These are phyloP conservation scores for Eulithis testata DNA, from an alignment of 2,888 invertebrate genomes.

Conservation along the genomic window DNA sequence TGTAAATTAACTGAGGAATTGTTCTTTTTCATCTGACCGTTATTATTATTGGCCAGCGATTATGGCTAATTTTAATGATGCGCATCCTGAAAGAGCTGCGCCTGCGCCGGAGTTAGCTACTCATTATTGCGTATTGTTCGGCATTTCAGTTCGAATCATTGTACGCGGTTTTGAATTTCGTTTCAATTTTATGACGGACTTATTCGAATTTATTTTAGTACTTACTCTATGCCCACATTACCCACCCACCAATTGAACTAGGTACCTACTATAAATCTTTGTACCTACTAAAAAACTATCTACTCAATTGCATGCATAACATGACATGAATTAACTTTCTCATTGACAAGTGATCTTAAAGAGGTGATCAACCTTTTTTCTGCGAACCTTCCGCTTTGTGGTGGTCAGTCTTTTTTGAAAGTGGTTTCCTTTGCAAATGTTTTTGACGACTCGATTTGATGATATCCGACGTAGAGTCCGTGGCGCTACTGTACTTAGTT, in stretches of 20 bases:
- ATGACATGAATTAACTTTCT: too few relatives aligned
- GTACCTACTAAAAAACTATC: too few relatives aligned
- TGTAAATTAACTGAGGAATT: constrained; percentile 77
- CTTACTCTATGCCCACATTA: neutral
- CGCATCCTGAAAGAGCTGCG: constrained; percentile 40
- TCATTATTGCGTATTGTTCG: constrained; percentile 32
- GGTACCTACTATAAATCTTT: too few relatives aligned
- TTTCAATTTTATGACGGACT: constrained; percentile 18
- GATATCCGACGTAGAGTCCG: too few relatives aligned
- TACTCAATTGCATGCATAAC: too few relatives aligned
- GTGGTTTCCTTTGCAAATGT: too few relatives aligned
- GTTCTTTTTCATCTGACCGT: constrained; percentile 79
- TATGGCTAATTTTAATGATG: constrained; percentile 47
- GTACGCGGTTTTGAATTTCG: constrained; percentile 13
- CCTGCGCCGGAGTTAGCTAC: constrained; percentile 18
- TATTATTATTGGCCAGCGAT: constrained; percentile 61
- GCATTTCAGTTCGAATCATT: constrained; percentile 20
- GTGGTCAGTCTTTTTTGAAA: neutral
- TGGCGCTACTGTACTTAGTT: too few relatives aligned
- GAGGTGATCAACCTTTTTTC: neutral
- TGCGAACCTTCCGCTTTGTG: too few relatives aligned
- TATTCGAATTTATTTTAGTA: constrained; percentile 8
- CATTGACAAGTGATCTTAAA: too few relatives aligned
- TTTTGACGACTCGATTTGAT: too few relatives aligned
- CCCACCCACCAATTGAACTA: neutral